Conservation (phyloP, 2,797 vertebrate genomes). For the Danio jaintianensis region DNA sequence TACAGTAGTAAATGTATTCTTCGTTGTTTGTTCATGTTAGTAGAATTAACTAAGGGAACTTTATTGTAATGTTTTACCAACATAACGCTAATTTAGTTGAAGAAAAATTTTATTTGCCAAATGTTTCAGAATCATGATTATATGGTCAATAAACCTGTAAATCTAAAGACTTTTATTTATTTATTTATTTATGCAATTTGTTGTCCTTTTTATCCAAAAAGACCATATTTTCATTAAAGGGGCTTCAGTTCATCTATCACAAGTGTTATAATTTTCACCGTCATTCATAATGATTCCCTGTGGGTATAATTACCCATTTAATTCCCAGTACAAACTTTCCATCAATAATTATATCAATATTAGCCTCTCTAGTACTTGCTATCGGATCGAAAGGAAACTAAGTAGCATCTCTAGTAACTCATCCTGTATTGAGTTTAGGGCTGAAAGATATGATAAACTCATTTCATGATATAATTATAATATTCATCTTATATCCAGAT, state of each 20-base stretch:
- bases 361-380: neutral
- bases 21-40: too few relatives aligned
- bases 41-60: too few relatives aligned
- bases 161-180: neutral
- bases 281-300: neutral
- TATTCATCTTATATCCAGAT: too few relatives aligned
- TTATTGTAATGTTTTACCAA: too few relatives aligned
- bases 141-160: neutral
- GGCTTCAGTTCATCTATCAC: neutral
- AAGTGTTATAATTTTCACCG: neutral
- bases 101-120: too few relatives aligned
- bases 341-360: neutral
- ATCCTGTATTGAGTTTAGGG: neutral
- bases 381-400: neutral
- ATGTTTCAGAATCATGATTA: too few relatives aligned
- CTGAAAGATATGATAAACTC: too few relatives aligned
- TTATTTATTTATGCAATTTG: conserved; percentile 2
- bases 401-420: neutral
- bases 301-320: conserved; percentile 10
- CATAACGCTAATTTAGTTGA: too few relatives aligned
- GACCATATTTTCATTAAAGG: neutral
- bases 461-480: too few relatives aligned
- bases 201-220: conserved; percentile 2
- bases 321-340: conserved; percentile 4
- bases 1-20: too few relatives aligned